Conservation (phyloP, 1,140 invertebrate genomes). For the Andricus grossulariae region DNA sequence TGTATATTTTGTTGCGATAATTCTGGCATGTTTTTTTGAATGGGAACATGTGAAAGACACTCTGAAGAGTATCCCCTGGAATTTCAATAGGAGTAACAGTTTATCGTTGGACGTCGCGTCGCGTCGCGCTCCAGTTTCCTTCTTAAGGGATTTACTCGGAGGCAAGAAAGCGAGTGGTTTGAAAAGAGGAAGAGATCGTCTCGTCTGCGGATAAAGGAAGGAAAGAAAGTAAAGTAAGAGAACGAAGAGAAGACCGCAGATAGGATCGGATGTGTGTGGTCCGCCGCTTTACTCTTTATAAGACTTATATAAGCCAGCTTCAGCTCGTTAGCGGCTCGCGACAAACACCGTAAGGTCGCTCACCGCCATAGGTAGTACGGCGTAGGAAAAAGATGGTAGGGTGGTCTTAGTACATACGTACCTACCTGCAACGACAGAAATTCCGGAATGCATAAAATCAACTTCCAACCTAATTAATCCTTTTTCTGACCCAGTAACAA, state of each 20-base stretch:
- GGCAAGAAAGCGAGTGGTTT: slow-evolving; percentile 44
- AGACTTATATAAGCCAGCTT: slow-evolving; percentile 74
- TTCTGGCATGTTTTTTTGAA: not conserved
- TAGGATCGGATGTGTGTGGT: slow-evolving; percentile 76
- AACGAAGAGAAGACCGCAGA: slow-evolving; percentile 57
- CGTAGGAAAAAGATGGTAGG: slow-evolving; percentile 42
- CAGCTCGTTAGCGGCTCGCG: slow-evolving; percentile 75
- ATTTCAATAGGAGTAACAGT: slow-evolving; percentile 8
- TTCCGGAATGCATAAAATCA: slow-evolving; percentile 35
- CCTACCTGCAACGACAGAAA: slow-evolving; percentile 11
- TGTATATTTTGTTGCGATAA: no score
- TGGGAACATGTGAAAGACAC: not conserved
- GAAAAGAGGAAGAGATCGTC: slow-evolving; percentile 53
- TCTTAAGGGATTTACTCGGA: slow-evolving; percentile 22
- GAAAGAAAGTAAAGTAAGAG: slow-evolving; percentile 57
- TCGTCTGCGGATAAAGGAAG: slow-evolving; percentile 55
- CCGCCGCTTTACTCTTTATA: slow-evolving; percentile 73
- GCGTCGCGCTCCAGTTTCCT: slow-evolving; percentile 24
- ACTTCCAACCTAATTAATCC: slow-evolving; percentile 29
- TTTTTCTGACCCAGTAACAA: not conserved
- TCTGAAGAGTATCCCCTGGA: not conserved
- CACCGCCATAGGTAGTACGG: slow-evolving; percentile 41
- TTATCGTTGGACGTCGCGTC: slow-evolving; percentile 15
- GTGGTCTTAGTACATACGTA: slow-evolving; percentile 37
- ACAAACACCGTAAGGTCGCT: slow-evolving; percentile 67